These are phyloP conservation scores for Pelochelys cantorii DNA, from an alignment of 2,797 vertebrate species.

Conservation along the genomic window DNA sequence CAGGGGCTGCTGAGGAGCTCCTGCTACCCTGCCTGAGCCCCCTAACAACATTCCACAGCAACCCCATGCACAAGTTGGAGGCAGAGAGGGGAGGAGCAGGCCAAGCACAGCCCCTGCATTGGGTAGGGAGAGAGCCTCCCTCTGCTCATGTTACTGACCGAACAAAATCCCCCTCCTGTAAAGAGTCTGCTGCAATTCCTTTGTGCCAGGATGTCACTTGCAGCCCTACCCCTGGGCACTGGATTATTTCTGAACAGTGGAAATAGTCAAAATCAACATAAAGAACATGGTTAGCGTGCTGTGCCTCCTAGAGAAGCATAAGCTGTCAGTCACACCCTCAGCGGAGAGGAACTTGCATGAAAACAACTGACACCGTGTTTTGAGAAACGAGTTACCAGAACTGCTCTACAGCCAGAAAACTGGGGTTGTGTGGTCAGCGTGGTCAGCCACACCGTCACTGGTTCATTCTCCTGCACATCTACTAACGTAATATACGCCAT, in stretches of 20 bases:
- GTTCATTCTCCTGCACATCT: too few relatives aligned
- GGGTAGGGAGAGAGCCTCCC: too few relatives aligned
- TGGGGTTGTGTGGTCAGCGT: not conserved
- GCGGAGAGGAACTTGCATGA: not conserved
- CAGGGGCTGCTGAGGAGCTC: too few relatives aligned
- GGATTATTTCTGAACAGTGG: not conserved
- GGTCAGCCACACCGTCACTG: too few relatives aligned
- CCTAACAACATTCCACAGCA: too few relatives aligned
- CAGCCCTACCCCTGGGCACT: not conserved
- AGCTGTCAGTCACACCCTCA: not conserved
- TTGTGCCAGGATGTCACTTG: not conserved
- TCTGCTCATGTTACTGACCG: too few relatives aligned
- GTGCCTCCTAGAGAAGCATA: not conserved
- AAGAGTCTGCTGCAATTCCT: not conserved
- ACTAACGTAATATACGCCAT: too few relatives aligned
- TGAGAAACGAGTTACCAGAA: not conserved
- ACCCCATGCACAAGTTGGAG: too few relatives aligned
- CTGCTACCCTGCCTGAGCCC: too few relatives aligned
- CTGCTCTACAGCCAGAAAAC: not conserved
- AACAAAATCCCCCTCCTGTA: not conserved
- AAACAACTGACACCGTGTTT: not conserved
- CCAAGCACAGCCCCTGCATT: too few relatives aligned
- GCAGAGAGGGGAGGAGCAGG: too few relatives aligned
- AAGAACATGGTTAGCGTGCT: not conserved
- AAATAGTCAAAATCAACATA: not conserved